These are phyloP conservation scores for Andrena camellia DNA, from an alignment of 2,888 invertebrate species.

Conservation along the genomic window DNA sequence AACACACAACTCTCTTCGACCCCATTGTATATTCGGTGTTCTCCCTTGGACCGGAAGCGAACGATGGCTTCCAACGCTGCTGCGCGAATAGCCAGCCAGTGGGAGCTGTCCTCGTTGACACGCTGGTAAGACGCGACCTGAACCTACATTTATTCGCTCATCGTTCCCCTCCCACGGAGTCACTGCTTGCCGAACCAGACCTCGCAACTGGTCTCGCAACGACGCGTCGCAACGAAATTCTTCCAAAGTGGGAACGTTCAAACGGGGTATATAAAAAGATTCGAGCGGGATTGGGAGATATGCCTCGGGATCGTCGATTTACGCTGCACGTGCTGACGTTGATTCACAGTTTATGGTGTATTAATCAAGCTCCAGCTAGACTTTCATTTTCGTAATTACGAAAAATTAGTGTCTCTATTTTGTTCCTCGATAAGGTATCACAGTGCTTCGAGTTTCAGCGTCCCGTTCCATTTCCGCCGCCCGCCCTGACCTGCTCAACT, in stretches of 20 bases:
- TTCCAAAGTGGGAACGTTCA: neutral
- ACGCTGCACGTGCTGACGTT: neutral
- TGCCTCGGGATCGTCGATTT: constrained; percentile 14
- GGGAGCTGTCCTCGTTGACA: constrained; percentile 30
- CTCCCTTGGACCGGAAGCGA: constrained; percentile 59
- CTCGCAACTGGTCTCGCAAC: constrained; percentile 40
- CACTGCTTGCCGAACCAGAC: constrained; percentile 31
- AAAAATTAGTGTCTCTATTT: too few species aligned
- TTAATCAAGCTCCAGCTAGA: neutral
- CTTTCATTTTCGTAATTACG: too few species aligned
- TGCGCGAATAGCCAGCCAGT: constrained; percentile 15
- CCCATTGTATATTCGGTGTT: constrained; percentile 75
- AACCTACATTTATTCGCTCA: constrained; percentile 76
- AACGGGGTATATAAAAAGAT: neutral
- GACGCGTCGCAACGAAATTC: neutral
- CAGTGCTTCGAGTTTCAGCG: too few species aligned
- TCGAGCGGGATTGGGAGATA: neutral
- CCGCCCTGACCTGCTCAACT: too few species aligned
- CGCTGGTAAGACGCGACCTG: constrained; percentile 67
- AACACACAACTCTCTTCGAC: constrained; percentile 52
- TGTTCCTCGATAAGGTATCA: too few species aligned
- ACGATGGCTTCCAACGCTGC: constrained; percentile 18
- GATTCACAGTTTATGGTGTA: neutral
- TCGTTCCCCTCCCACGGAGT: constrained; percentile 50
- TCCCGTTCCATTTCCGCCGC: too few species aligned